Evolutionary conservation across 2,888 invertebrate genomes (phyloP).

Genomic region (Subacronicta megacephala): DNA sequence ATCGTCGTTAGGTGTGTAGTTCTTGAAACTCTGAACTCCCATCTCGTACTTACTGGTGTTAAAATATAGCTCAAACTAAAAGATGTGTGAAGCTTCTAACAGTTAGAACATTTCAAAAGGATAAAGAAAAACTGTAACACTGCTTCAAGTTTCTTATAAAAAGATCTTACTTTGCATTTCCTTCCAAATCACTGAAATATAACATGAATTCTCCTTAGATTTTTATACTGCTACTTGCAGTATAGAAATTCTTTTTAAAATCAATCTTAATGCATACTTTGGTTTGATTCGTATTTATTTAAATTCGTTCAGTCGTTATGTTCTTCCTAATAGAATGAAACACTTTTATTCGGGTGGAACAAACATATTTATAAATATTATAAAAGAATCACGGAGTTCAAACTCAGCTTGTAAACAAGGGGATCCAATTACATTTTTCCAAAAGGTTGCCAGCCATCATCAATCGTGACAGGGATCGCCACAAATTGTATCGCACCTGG

Average conservation of each 20-base stretch:
- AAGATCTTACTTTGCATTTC: conserved; percentile 12
- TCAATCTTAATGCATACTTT: neutral
- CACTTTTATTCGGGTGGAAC: too few species aligned
- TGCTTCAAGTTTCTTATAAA: neutral
- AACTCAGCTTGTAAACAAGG: conserved; percentile 3
- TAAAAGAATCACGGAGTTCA: neutral
- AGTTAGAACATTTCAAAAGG: conserved; percentile 21
- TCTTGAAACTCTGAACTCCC: conserved; percentile 10
- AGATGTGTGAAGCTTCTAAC: conserved; percentile 24
- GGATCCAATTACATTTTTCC: conserved; percentile 23
- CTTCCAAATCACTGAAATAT: conserved; percentile 1
- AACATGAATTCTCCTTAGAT: neutral
- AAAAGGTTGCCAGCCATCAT: conserved; percentile 12
- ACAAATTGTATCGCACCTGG: conserved; percentile 45
- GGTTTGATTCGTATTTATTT: too few species aligned
- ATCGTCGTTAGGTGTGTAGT: too few species aligned
- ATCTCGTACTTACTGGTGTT: conserved; percentile 16
- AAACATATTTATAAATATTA: neutral
- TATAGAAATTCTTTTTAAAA: neutral
- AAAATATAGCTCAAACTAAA: conserved; percentile 27
- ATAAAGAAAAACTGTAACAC: conserved; percentile 14
- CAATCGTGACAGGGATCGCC: conserved; percentile 14
- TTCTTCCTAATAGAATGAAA: too few species aligned
- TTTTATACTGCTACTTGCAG: neutral
- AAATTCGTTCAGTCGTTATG: too few species aligned